phyloP scores from a whole-genome alignment of 2,113 vertebrate species.

The Accipiter cooperii region DNA sequence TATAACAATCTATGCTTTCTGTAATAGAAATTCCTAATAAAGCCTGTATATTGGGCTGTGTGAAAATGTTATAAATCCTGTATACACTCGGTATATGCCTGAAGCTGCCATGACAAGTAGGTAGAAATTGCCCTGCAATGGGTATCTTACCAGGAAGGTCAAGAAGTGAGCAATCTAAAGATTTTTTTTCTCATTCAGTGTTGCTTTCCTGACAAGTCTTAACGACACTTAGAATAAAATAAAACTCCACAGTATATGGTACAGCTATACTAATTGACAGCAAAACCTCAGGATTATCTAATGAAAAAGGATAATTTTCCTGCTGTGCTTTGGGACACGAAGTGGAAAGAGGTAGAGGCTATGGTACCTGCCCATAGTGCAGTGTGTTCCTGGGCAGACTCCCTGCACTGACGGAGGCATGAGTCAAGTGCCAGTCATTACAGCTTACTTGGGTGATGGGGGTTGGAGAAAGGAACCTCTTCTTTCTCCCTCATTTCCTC shows the following conservation, averaged over 20 bases:
- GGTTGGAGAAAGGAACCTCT: neutral
- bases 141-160: neutral
- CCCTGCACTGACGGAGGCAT: neutral
- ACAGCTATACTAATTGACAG: neutral
- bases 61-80: neutral
- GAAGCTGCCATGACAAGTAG: neutral
- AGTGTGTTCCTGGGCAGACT: neutral
- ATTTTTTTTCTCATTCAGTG: neutral
- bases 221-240: neutral
- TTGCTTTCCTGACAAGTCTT: neutral
- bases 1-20: neutral
- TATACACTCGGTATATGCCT: neutral
- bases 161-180: neutral
- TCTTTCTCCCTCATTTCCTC: neutral
- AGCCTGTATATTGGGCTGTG: neutral
- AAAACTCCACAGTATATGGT: neutral
- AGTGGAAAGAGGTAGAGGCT: neutral
- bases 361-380: fast-evolving
- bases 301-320: neutral
- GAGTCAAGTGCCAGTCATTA: neutral
- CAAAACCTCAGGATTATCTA: neutral
- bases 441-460: neutral
- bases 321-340: neutral
- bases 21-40: neutral
- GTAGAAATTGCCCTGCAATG: neutral